These are phyloP conservation scores for Calidris pygmaea DNA, from an alignment of 2,113 vertebrate genomes.

Conservation along the genomic window DNA sequence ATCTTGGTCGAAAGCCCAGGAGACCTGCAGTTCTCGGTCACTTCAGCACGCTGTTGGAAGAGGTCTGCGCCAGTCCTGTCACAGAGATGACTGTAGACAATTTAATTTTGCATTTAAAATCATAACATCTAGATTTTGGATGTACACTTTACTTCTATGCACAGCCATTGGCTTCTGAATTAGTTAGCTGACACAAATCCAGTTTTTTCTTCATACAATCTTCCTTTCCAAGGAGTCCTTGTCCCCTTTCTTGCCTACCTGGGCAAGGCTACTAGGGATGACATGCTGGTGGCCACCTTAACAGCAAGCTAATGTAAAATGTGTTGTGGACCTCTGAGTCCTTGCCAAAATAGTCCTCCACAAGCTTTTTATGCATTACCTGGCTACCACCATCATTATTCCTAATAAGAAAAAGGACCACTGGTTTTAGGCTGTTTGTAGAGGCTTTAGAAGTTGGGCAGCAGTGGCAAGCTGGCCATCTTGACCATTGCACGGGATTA, in stretches of 20 bases:
- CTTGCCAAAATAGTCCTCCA: neutral
- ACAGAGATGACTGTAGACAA: neutral
- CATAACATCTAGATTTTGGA: neutral
- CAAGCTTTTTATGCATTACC: neutral
- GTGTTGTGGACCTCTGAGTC: neutral
- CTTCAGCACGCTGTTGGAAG: neutral
- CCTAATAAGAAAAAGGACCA: neutral
- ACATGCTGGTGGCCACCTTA: neutral
- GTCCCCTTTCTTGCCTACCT: neutral
- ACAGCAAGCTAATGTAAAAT: neutral
- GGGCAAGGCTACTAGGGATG: neutral
- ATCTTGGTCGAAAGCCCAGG: neutral
- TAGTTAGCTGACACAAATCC: neutral
- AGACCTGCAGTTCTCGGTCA: fast-evolving
- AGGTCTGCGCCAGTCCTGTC: neutral
- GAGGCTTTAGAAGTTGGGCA: neutral
- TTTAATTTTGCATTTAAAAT: conserved; percentile 4
- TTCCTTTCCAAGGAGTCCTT: neutral
- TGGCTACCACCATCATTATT: neutral
- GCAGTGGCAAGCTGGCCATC: neutral
- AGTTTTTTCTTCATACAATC: neutral
- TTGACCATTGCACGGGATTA: neutral
- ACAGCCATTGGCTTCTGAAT: neutral
- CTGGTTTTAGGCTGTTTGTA: neutral
- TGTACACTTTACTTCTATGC: neutral